phyloP scores from a whole-genome alignment of 2,888 invertebrate species.

The Macaria liturata region DNA sequence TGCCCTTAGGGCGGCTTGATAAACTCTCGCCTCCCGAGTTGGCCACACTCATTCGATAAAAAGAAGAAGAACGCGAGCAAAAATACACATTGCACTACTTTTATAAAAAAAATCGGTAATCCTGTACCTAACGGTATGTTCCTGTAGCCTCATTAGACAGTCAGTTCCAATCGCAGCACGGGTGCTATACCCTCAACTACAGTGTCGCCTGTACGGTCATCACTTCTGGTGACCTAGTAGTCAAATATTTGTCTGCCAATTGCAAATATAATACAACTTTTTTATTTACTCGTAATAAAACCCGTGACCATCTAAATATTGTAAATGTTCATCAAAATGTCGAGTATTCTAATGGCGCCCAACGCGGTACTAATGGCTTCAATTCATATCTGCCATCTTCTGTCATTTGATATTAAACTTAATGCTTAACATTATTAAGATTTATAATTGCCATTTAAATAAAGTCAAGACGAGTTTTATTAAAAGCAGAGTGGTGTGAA shows the following conservation, averaged over 20 bases:
- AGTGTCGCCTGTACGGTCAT: no score
- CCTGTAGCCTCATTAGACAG: no score
- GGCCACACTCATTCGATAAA: no score
- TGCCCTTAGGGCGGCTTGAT: no score
- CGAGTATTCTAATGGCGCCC: conserved; percentile 50
- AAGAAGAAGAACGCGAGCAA: no score
- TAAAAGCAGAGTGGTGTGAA: not conserved
- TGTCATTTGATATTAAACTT: conserved; percentile 24
- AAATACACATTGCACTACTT: no score
- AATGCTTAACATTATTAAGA: conserved; percentile 20
- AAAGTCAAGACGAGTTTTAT: not conserved
- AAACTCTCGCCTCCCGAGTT: no score
- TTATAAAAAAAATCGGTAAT: no score
- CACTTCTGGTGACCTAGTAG: no score
- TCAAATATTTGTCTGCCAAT: not conserved
- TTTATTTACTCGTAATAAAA: conserved; percentile 27
- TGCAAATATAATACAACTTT: not conserved
- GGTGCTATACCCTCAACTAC: no score
- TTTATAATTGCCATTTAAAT: conserved; percentile 12
- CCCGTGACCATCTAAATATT: conserved; percentile 37
- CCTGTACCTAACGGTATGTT: no score
- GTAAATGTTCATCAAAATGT: conserved; percentile 51
- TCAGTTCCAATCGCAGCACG: no score
- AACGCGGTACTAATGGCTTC: conserved; percentile 38
- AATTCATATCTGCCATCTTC: conserved; percentile 26